These are phyloP conservation scores for Syngnathus rostellatus DNA, from an alignment of 2,797 vertebrate genomes.

Conservation along the genomic window DNA sequence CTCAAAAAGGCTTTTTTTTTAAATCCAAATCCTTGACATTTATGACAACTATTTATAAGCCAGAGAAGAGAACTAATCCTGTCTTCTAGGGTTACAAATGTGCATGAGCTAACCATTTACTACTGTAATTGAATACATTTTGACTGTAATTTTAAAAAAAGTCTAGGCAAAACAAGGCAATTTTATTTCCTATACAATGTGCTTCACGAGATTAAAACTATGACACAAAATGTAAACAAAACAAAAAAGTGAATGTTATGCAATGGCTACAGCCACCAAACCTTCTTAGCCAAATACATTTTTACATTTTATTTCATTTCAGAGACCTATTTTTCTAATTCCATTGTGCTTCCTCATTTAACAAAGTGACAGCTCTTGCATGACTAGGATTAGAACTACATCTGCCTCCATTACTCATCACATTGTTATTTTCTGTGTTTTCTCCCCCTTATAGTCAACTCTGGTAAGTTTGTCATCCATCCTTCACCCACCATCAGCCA, in stretches of 20 bases:
- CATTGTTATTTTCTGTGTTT: constrained; percentile 62
- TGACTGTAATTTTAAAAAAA: neutral
- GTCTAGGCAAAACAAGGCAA: no score
- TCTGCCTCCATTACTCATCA: constrained; percentile 45
- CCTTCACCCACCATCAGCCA: constrained; percentile 76
- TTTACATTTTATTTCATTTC: neutral
- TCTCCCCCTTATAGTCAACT: constrained; percentile 81
- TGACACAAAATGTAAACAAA: no score
- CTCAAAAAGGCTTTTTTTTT: neutral
- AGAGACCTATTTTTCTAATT: constrained; percentile 5
- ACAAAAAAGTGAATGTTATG: no score
- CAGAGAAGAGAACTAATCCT: neutral
- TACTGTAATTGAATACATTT: neutral
- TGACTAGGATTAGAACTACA: constrained; percentile 6
- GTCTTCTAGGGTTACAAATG: constrained; percentile 16
- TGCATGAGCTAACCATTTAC: neutral
- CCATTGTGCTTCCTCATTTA: neutral
- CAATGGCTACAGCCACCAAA: neutral
- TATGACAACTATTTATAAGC: neutral
- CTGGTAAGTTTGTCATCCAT: constrained; percentile 89
- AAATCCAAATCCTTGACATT: constrained; percentile 1
- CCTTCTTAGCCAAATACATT: neutral
- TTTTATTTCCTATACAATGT: no score
- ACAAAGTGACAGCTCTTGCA: neutral
- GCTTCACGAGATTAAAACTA: no score